Evolutionary conservation across 2,797 vertebrate species (phyloP).

Genomic region (Dallia pectoralis): DNA sequence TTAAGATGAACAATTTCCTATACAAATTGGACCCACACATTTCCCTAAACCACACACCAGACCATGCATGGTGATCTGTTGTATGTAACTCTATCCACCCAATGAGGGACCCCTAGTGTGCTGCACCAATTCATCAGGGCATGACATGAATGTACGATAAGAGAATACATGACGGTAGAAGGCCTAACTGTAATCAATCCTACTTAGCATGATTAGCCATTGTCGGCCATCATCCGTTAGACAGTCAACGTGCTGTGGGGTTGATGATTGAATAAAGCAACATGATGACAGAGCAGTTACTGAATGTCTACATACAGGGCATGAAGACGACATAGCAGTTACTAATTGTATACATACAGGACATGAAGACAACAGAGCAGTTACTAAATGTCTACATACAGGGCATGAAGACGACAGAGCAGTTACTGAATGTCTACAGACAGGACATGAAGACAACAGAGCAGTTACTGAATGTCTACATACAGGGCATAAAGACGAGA

Average conservation of each 20-base stretch:
- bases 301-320: no score
- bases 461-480: no score
- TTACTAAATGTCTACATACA: no score
- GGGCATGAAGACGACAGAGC: no score
- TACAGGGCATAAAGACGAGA: no score
- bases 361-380: no score
- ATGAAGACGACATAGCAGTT: no score
- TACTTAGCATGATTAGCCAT: conserved; percentile 65
- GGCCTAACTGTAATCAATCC: conserved; percentile 48
- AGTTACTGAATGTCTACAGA: no score
- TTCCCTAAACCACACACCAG: not conserved
- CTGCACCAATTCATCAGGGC: conserved; percentile 57
- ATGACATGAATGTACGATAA: conserved; percentile 54
- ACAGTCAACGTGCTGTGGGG: conserved; percentile 30
- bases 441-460: no score
- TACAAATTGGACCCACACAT: not conserved
- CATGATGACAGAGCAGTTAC: no score
- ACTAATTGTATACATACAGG: no score
- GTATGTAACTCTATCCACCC: conserved; percentile 12
- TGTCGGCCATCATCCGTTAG: conserved; percentile 57
- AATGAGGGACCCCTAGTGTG: conserved; percentile 54
- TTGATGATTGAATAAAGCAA: conserved; percentile 26
- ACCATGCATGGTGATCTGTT: not conserved
- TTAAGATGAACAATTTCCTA: not conserved
- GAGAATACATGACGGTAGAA: conserved; percentile 54